Base-by-base conservation (phyloP, 2,113 vertebrate species). In the Oreochromis tanganicae region DNA sequence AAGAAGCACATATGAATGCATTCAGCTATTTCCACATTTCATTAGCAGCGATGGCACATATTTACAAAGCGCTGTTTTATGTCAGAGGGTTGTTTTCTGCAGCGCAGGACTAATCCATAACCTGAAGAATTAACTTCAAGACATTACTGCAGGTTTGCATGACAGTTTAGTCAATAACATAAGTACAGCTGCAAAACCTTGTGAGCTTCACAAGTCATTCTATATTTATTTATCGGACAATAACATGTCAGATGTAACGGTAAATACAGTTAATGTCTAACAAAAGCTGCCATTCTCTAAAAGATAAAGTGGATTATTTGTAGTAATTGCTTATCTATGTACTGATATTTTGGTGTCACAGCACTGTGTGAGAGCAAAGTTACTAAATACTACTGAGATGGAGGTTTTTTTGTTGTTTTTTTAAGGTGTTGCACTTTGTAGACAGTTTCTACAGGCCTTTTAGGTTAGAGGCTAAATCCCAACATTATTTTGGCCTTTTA, bases 21-120 rank as follows among this genome's bases (percentile, higher is more conserved):
- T 84, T 89, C 41, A 78, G 81, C 78, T 57, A 86, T 88, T 87
- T 88, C 84, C 85, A 83, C 94, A 61, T 87, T 90, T 92, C 83
- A 89, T 89, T 89, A 89, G 52, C 5, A 81, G 19, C 24, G 32
- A 89, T 85, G 55, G 86, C 80, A 71, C 48, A 52, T 52, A 83
- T 88, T 83, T 88, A 57, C 24, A 6, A 85, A 54, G 79, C 57
- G 13, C 46, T 85, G 78, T 48, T 86, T 63, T 57, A 57, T 61
- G 68, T 88, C 80, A 83, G 73, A 46, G 38, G 43, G 78, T 59
- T 21, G 83, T 85, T 85, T 85, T 73, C 85, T 57, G 75, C 56
- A 27, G 61, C 7, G 7, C 55, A n/a, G 83, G 54, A 71, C 68
- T 36, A 88, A 61, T 5, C 17, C 56, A 82, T 32, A 52, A 36